Evolutionary conservation across 2,888 invertebrate genomes (phyloP), one percentile per base, ranked within the genome.

Genomic region (Cylloceria caligata): DNA sequence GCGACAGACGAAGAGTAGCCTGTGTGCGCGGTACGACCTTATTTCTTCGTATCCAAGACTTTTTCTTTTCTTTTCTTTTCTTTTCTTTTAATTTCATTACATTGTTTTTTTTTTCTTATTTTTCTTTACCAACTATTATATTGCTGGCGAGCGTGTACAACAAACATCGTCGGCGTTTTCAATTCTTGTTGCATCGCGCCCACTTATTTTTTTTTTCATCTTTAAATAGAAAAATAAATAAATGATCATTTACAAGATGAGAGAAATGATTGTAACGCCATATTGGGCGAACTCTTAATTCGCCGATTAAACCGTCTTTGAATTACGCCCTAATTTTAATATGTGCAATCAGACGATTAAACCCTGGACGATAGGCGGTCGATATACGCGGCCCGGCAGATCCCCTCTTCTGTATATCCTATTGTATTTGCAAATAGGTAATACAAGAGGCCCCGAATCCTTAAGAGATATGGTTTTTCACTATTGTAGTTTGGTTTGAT

Each of bases 221-320:
- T 60, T 87, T 87, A 88, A 88, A 89, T 91, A 90, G 88, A 91
- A 90, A 91, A 90, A 91, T 90, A 90, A 91, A 88, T 88, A 89
- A 90, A 91, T 90, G 89, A 83, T 86, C 90, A 91, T 91, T 89
- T 91, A 91, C 90, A 91, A 86, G 88, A 90, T 91, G 88, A 85
- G 85, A 84, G 85, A 90, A 90, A 89, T 88, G 87, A 90, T 84
- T 82, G 68, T 78, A 57, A 73, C 71, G 72, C 67, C 64, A 45
- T 67, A 71, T 47, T 68, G 57, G 52, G 75, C 52, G 57, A 55
- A 73, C 74, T 21, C 13, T 24, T 11, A 45, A 71, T 77, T 77
- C 64, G 57, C 75, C 68, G 77, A 80, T 78, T 55, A 73, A 79
- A 72, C 73, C 74, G 82, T 84, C 76, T 39, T 49, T 81, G 2